Evolutionary conservation across 2,888 invertebrate genomes (phyloP), one percentile per base, ranked within the genome.

Genomic region (Brenthis daphne): DNA sequence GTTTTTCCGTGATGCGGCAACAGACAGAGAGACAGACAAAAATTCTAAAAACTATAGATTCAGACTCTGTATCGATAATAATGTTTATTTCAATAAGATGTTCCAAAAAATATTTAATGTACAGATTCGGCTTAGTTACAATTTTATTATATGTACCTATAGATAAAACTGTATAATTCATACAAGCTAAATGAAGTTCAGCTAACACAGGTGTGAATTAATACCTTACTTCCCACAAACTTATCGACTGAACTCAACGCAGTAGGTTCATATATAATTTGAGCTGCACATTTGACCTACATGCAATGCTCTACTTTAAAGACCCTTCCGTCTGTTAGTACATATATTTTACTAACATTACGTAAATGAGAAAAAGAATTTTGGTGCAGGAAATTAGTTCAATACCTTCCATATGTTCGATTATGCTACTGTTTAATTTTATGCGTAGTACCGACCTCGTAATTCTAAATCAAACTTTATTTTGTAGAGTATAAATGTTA

Each of bases 181-280:
- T 43, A 2, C 8, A 29, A 43, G 37, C 11, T 43, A 11, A 43
- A 43, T 43, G 37, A 43, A 43, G 37, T 11, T 43, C 11, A 37
- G 2, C 1, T 37, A 43, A 43, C 37, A 43, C 37, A 43, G 37
- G 37, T 43, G 37, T 43, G 37, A 43, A 43, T 43, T 43, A 43
- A 43, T 43, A 57, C 43, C 24, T 43, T 51, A 60, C 68, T 54
- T 51, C 69, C 71, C 65, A 65, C 57, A 69, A 66, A 70, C 57
- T 64, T 64, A 78, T 81, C 76, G 76, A 71, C 74, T 73, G 61
- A 65, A 73, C 73, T 56, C 37, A 51, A 75, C 73, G 72, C 64
- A 74, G 75, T 77, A 78, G 75, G 77, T 76, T 75, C 74, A 77
- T 80, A 76, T 79, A 80, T 82, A 79, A 77, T 80, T 80, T 76